These are phyloP conservation scores for Romanogobio albipinnatus DNA, from an alignment of 2,113 vertebrate species.

Conservation along the genomic window DNA sequence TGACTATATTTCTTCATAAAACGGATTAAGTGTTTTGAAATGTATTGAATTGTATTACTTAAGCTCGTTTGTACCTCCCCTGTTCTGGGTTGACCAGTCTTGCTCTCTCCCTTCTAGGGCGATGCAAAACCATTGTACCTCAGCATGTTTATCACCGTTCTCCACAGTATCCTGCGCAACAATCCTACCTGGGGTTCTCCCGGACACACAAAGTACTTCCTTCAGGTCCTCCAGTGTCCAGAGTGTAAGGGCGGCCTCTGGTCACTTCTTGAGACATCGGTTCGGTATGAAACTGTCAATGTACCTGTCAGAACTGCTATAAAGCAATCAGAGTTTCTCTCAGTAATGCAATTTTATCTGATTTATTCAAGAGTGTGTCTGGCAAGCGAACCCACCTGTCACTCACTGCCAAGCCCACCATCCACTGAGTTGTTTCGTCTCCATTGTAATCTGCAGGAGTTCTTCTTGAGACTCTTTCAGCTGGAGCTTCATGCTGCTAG, in stretches of 20 bases:
- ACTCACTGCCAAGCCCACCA: slow-evolving; percentile 75
- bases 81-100: neutral
- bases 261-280: slow-evolving; percentile 82
- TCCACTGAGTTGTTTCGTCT: slow-evolving; percentile 75
- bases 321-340: neutral
- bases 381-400: slow-evolving; percentile 77
- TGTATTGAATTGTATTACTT: neutral
- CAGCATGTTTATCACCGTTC: slow-evolving; percentile 74
- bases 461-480: slow-evolving; percentile 84
- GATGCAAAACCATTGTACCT: slow-evolving; percentile 72
- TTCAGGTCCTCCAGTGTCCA: slow-evolving; percentile 89
- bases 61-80: neutral
- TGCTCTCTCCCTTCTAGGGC: slow-evolving; percentile 76
- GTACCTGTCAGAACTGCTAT: slow-evolving; percentile 15
- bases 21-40: neutral
- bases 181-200: slow-evolving; percentile 87
- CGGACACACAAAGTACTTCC: slow-evolving; percentile 79
- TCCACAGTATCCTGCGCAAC: slow-evolving; percentile 78
- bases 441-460: slow-evolving; percentile 80
- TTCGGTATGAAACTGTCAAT: slow-evolving; percentile 75
- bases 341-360: neutral
- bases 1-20: too few species aligned
- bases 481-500: slow-evolving; percentile 83
- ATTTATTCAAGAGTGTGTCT: slow-evolving; percentile 70
- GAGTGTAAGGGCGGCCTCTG: slow-evolving; percentile 84